phyloP scores from a whole-genome alignment of 2,888 invertebrate species.

The Seira ritae region DNA sequence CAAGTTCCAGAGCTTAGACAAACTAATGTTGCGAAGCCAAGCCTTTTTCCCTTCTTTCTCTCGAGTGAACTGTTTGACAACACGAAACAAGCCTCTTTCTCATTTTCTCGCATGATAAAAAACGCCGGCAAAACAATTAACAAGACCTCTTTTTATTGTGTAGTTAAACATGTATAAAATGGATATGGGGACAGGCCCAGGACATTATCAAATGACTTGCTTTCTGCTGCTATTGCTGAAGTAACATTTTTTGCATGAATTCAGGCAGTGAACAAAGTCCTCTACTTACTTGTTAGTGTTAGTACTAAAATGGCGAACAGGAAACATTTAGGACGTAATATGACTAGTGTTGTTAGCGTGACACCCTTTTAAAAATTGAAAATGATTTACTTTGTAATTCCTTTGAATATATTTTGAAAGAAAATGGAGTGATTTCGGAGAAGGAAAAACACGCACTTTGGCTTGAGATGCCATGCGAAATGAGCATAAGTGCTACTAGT shows the following conservation, averaged over 20 bases:
- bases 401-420: background rate
- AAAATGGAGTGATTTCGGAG: conserved; percentile 1
- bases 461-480: background rate
- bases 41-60: background rate
- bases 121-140: conserved; percentile 57
- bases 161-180: conserved; percentile 28
- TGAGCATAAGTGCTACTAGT: background rate
- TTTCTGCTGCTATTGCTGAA: background rate
- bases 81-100: conserved; percentile 20
- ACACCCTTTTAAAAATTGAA: conserved; percentile 8
- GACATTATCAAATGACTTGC: conserved; percentile 3
- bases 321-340: conserved; percentile 47
- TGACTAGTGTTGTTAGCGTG: conserved; percentile 37
- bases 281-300: too few relatives aligned
- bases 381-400: conserved; percentile 14
- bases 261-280: background rate
- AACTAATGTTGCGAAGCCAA: background rate
- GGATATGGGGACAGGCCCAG: conserved; percentile 15
- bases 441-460: background rate
- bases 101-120: conserved; percentile 42
- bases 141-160: conserved; percentile 38
- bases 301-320: conserved; percentile 26
- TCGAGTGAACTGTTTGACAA: conserved; percentile 22
- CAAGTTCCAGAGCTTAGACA: background rate
- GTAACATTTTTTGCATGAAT: background rate